Conservation (phyloP, 2,113 vertebrate species). For the Charina bottae region DNA sequence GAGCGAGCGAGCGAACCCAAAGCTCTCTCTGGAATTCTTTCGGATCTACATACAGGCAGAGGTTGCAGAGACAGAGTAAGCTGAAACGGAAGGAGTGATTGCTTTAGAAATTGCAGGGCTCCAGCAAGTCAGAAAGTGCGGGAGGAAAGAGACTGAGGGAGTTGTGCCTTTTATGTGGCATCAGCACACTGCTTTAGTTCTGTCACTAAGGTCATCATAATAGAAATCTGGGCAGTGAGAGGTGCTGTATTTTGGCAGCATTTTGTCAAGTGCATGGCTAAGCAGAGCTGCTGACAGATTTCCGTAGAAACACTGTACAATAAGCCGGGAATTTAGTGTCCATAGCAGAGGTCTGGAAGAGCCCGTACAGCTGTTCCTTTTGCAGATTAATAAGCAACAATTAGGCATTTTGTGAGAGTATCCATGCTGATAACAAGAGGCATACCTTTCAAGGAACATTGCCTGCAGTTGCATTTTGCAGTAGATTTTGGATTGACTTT, state of each 20-base stretch:
- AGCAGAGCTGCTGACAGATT: slow-evolving; percentile 34
- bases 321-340: neutral
- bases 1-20: neutral
- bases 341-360: slow-evolving; percentile 25
- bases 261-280: slow-evolving; percentile 40
- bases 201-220: neutral
- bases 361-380: neutral
- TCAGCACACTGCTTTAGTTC: neutral
- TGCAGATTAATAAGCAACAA: slow-evolving; percentile 21
- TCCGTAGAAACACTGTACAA: slow-evolving; percentile 6
- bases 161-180: neutral
- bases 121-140: slow-evolving; percentile 23
- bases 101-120: slow-evolving; percentile 3
- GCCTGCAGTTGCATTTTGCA: neutral
- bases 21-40: neutral
- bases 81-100: neutral
- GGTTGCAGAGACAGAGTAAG: neutral
- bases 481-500: neutral
- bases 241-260: neutral
- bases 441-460: neutral
- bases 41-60: neutral
- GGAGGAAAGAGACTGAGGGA: neutral
- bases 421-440: slow-evolving; percentile 19
- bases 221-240: neutral
- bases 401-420: slow-evolving; percentile 43